phyloP scores from a whole-genome alignment of 2,113 vertebrate genomes.

The Oophaga pumilio region DNA sequence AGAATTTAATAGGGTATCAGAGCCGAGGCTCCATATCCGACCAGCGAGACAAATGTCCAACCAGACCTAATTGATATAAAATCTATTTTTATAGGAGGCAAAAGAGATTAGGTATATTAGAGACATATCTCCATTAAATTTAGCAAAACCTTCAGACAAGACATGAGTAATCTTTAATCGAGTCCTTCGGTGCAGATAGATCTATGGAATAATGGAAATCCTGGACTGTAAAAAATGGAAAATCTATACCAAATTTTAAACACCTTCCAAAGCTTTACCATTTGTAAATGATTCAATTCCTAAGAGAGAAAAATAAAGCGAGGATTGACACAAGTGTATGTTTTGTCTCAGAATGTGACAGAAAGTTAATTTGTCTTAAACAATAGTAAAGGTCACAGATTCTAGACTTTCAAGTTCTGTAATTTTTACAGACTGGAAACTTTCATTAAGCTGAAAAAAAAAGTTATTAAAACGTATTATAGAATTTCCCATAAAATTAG shows the following conservation, averaged over 20 bases:
- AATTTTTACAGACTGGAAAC: constrained; percentile 21
- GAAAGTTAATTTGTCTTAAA: constrained; percentile 39
- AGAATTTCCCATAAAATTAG: constrained; percentile 35
- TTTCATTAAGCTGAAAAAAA: constrained; percentile 34
- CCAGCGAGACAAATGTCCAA: constrained; percentile 27
- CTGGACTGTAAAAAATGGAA: not conserved
- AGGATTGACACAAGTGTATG: constrained; percentile 11
- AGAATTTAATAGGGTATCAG: constrained; percentile 50
- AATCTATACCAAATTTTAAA: not conserved
- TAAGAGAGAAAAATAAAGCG: constrained; percentile 25
- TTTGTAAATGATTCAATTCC: constrained; percentile 32
- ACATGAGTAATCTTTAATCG: constrained; percentile 26
- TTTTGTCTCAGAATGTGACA: constrained; percentile 22
- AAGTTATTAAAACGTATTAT: constrained; percentile 29
- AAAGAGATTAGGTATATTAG: constrained; percentile 51
- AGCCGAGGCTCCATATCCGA: constrained; percentile 4
- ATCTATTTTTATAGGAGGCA: constrained; percentile 53
- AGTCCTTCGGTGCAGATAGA: not conserved
- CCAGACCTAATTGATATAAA: constrained; percentile 53
- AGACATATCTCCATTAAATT: constrained; percentile 44
- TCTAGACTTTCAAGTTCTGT: constrained; percentile 30
- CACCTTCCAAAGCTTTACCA: constrained; percentile 36
- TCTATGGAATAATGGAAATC: constrained; percentile 11
- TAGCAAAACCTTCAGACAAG: constrained; percentile 22
- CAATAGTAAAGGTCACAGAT: constrained; percentile 24